These are phyloP conservation scores for Rutilus rutilus DNA, from an alignment of 2,113 vertebrate genomes.

Conservation along the genomic window DNA sequence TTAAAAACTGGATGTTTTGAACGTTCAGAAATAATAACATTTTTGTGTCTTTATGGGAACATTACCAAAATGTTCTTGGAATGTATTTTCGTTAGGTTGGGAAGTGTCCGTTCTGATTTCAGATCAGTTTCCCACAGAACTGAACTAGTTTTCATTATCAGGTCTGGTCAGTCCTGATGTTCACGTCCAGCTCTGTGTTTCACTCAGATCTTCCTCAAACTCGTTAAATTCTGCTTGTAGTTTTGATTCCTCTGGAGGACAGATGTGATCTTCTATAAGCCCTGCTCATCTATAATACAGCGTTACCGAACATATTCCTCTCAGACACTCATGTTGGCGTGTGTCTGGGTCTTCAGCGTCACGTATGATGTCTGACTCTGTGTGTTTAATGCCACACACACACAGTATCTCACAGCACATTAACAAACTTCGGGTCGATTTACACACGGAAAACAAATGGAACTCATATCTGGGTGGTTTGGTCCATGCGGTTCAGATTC, in stretches of 20 bases:
- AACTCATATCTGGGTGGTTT: neutral
- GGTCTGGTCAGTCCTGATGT: neutral
- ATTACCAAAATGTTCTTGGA: too few species aligned
- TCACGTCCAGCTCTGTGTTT: neutral
- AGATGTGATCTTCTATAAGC: neutral
- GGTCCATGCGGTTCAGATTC: neutral
- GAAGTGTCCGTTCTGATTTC: too few species aligned
- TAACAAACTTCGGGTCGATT: neutral
- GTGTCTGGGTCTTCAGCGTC: neutral
- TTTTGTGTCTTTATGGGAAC: too few species aligned
- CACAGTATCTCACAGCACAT: neutral
- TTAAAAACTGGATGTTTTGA: too few species aligned
- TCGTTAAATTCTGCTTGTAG: neutral
- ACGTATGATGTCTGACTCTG: neutral
- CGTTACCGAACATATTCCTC: neutral
- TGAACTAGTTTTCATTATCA: too few species aligned
- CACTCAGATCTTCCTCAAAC: neutral
- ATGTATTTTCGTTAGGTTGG: too few species aligned
- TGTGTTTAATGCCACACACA: neutral
- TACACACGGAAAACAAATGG: neutral
- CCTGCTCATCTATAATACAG: slow-evolving; percentile 5
- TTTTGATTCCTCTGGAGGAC: neutral
- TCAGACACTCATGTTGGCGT: neutral
- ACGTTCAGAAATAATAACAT: too few species aligned
- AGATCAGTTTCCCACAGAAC: too few species aligned